These are phyloP conservation scores for Chaetodon trifascialis DNA, from an alignment of 2,113 vertebrate genomes.

Conservation along the genomic window DNA sequence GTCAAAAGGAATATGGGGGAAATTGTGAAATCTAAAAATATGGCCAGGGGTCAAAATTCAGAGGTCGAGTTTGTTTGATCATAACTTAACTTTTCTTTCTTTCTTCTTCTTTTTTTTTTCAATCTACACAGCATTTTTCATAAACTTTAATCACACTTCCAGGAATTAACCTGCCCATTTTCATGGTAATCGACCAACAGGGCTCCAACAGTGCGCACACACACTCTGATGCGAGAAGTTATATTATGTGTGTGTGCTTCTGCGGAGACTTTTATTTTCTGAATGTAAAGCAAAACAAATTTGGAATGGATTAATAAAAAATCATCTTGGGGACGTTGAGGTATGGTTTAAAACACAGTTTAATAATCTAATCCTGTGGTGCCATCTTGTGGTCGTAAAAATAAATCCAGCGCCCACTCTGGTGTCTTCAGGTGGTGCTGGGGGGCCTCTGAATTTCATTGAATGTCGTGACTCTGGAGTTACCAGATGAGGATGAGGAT, in stretches of 20 bases:
- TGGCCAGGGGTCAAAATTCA: not conserved
- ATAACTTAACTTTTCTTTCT: not conserved
- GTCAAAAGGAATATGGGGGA: not conserved
- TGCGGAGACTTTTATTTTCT: not conserved
- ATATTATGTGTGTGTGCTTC: not conserved
- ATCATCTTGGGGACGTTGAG: not conserved
- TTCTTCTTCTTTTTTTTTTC: not conserved
- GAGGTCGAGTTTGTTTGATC: not conserved
- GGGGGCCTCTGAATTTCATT: not conserved
- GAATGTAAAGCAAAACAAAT: constrained; percentile 1
- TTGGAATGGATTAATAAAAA: not conserved
- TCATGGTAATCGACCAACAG: not conserved
- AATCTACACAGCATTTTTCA: constrained; percentile 4
- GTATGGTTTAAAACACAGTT: not conserved
- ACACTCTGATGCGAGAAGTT: not conserved
- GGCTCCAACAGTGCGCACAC: not conserved
- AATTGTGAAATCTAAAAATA: constrained; percentile 4
- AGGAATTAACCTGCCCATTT: not conserved
- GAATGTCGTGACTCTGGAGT: not conserved
- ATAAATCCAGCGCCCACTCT: not conserved
- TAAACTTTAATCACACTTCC: constrained; percentile 11
- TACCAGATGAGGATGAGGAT: not conserved
- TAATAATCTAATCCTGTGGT: constrained; percentile 64
- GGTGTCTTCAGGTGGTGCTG: not conserved
- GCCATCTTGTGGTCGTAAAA: constrained; percentile 69